These are phyloP conservation scores for Forbesichthys papilliferus DNA, from an alignment of 2,113 vertebrate genomes.

Conservation along the genomic window DNA sequence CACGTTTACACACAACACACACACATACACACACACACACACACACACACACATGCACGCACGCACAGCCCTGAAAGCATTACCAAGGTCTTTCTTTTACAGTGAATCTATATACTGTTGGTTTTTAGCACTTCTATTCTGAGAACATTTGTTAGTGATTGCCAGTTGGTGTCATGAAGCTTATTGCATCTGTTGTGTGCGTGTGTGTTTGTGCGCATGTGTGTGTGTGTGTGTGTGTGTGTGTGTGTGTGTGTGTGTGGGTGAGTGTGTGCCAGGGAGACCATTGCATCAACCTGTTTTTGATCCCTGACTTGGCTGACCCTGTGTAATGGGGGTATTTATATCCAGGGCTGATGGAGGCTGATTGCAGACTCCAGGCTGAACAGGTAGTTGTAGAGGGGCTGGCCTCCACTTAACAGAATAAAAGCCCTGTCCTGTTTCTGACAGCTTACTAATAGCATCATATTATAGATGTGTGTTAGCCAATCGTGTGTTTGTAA, in stretches of 20 bases:
- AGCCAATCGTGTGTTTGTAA: constrained; percentile 10
- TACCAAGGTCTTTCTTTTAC: constrained; percentile 43
- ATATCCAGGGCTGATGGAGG: constrained; percentile 59
- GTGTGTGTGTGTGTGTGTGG: background rate
- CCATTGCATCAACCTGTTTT: constrained; percentile 8
- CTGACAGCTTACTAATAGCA: constrained; percentile 36
- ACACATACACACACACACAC: background rate
- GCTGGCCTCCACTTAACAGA: constrained; percentile 46
- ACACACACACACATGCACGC: constrained; percentile 13
- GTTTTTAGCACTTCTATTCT: constrained; percentile 52
- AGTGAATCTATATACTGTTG: constrained; percentile 50
- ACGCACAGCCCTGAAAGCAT: constrained; percentile 45
- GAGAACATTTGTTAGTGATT: constrained; percentile 46
- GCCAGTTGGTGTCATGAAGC: constrained; percentile 10
- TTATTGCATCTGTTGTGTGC: constrained; percentile 21
- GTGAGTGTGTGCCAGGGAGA: background rate
- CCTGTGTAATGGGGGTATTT: constrained; percentile 61
- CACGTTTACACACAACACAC: background rate
- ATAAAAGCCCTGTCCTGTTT: constrained; percentile 37
- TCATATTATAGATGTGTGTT: constrained; percentile 22
- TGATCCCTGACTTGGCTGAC: constrained; percentile 23
- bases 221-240: background rate
- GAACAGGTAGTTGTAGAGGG: constrained; percentile 34
- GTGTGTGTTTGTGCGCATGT: background rate
- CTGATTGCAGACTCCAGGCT: constrained; percentile 51